These are phyloP conservation scores for Oenanthe oenanthe DNA, from an alignment of 2,113 vertebrate genomes.

Conservation along the genomic window DNA sequence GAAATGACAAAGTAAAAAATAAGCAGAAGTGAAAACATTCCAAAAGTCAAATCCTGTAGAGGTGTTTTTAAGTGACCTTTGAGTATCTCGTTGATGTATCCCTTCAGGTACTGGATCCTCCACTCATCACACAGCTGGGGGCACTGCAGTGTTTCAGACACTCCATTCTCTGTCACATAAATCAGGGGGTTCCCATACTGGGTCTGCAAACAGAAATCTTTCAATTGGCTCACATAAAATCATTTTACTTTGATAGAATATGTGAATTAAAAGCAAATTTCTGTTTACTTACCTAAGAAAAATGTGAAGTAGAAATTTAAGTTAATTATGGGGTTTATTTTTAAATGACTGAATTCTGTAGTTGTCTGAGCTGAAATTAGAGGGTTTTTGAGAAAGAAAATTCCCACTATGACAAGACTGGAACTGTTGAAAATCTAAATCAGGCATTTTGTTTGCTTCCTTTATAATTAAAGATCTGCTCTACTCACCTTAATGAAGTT, in stretches of 20 bases:
- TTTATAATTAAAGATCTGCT: not conserved
- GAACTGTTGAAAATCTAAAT: not conserved
- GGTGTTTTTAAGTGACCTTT: conserved; percentile 81
- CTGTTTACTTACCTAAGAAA: not conserved
- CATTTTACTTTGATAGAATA: not conserved
- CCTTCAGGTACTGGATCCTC: conserved; percentile 89
- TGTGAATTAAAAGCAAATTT: not conserved
- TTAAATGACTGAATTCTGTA: not conserved
- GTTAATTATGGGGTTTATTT: not conserved
- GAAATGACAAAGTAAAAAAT: not conserved
- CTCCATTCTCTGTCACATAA: conserved; percentile 92
- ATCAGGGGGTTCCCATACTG: conserved; percentile 90
- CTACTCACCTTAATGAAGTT: conserved; percentile 90
- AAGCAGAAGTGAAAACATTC: not conserved
- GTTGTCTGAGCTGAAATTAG: not conserved
- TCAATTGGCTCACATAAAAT: not conserved
- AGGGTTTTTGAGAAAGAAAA: not conserved
- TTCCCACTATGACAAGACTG: not conserved
- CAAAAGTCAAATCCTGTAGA: not conserved
- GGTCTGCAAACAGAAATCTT: conserved; percentile 74
- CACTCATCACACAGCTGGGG: conserved; percentile 89
- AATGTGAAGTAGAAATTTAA: not conserved
- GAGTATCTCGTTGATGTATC: conserved; percentile 92
- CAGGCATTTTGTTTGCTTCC: not conserved
- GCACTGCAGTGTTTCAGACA: conserved; percentile 83